Evolutionary conservation across 2,888 invertebrate genomes (phyloP), one percentile per base, ranked within the genome.

Genomic region (Tholera decimalis): DNA sequence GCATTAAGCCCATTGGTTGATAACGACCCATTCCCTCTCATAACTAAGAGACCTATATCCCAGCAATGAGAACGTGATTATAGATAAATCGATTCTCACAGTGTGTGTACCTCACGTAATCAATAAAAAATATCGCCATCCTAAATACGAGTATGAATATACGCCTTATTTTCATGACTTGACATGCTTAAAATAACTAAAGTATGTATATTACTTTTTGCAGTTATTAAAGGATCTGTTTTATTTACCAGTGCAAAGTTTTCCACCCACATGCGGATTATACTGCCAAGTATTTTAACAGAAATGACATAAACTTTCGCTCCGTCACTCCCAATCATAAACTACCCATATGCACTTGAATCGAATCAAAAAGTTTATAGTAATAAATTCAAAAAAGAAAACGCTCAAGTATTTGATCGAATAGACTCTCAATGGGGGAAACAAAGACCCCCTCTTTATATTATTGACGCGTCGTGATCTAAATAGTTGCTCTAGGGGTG

Each of bases 391-490:
- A 64, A 73, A 70, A 61, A 66, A 53, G 35, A 49, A 57, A 65
- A 30, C 46, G 67, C 41, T 56, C 57, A 57, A 65, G 33, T 61
- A 79, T 79, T 79, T 87, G 85, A 88, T 89, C 84, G 84, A 89
- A 88, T 89, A 87, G 85, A 86, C 82, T 86, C 83, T 84, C 83
- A 81, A 81, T 57, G 75, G 77, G 86, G 89, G 89, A 88, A 88
- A 88, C 88, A 90, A 91, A 91, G 88, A 58, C 85, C 89, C 90
- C 88, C 86, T 89, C 86, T 89, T 89, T 86, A 88, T 92, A 91
- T 91, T 92, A 91, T 93, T 90, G 91, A 91, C 92, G 91, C 90
- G 92, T 91, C 88, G 89, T 88, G 83, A 88, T 89, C 92, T 89
- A 92, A 94, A 93, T 93, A 93, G 92, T 90, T 86, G 84, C 89